Conservation (phyloP, 2,113 vertebrate genomes). For the Indicator maculatus region DNA sequence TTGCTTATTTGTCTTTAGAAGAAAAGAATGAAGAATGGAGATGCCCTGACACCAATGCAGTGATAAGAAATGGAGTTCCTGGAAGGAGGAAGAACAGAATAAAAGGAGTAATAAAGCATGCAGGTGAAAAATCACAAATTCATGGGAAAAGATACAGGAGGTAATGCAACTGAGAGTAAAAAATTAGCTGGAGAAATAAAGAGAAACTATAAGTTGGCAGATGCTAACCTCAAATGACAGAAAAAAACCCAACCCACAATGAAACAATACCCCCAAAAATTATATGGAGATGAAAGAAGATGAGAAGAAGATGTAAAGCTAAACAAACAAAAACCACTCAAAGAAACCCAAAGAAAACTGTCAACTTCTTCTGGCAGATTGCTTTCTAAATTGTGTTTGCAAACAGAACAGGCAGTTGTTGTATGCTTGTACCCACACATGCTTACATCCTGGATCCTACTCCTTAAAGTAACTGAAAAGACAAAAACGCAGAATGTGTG, state of each 20-base stretch:
- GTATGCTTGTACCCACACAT: too few relatives aligned
- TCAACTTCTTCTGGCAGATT: background rate
- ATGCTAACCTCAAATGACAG: background rate
- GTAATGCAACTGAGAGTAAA: background rate
- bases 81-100: background rate
- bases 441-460: too few relatives aligned
- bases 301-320: background rate
- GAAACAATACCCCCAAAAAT: background rate
- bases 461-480: background rate
- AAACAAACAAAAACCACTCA: background rate
- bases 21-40: background rate
- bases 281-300: background rate
- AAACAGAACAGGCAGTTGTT: too few relatives aligned
- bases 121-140: background rate
- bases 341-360: background rate
- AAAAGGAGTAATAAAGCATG: background rate
- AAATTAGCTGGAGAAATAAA: background rate
- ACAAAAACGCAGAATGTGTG: too few relatives aligned
- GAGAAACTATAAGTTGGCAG: background rate
- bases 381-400: background rate
- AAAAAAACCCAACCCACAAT: background rate
- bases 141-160: background rate
- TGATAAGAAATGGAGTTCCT: conserved; percentile 1
- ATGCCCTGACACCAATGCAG: background rate
- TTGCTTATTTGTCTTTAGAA: background rate